These are phyloP conservation scores for Papilio glaucus DNA, from an alignment of 1,140 invertebrate genomes.

Conservation along the genomic window DNA sequence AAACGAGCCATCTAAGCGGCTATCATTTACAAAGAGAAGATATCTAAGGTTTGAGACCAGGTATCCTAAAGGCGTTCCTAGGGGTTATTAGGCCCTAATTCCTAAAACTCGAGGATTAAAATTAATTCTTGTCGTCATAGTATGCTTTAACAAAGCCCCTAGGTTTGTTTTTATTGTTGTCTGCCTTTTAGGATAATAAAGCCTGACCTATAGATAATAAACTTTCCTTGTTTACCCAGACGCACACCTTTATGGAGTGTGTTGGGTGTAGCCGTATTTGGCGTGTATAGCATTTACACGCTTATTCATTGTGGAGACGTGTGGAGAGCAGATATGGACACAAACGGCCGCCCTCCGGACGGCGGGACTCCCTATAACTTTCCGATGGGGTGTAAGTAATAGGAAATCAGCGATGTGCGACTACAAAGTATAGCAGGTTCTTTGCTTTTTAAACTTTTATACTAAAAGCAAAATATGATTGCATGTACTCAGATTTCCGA, in stretches of 20 bases:
- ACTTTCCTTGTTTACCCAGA: conserved; percentile 34
- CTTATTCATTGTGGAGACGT: conserved; percentile 42
- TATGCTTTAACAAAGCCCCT: background rate
- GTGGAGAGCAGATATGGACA: conserved; percentile 47
- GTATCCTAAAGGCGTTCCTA: no score
- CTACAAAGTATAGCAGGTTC: background rate
- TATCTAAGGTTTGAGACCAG: no score
- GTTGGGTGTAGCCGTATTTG: conserved; percentile 45
- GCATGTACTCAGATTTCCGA: no score
- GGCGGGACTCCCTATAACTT: conserved; percentile 35
- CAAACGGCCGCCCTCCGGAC: conserved; percentile 47
- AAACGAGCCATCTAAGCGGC: no score
- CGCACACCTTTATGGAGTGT: conserved; percentile 9
- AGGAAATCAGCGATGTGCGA: background rate
- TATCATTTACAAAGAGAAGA: no score
- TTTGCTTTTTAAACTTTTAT: background rate
- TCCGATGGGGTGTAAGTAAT: conserved; percentile 14
- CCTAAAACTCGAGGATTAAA: no score
- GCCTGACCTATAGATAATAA: background rate
- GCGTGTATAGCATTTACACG: conserved; percentile 40
- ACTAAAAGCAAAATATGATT: background rate
- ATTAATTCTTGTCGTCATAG: no score
- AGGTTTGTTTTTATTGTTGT: background rate
- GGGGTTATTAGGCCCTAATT: no score
- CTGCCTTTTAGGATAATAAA: conserved; percentile 17